Evolutionary conservation across 2,888 invertebrate species (phyloP).

Genomic region (Ormyrus labotus): DNA sequence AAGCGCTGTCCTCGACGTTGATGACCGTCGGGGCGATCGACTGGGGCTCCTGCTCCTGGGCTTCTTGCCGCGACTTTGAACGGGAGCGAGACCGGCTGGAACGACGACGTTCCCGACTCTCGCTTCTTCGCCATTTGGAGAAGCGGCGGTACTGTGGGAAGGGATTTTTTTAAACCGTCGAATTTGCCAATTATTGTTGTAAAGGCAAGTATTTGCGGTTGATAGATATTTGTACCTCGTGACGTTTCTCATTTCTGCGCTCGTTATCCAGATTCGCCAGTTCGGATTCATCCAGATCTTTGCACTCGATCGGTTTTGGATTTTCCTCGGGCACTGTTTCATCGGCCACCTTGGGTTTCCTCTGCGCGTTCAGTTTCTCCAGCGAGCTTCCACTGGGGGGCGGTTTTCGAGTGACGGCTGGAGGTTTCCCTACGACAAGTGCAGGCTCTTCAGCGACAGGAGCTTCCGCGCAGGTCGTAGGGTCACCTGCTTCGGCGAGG

Average conservation of each 20-base stretch:
- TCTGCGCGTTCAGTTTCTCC: not conserved
- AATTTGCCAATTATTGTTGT: too few species aligned
- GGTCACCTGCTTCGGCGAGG: slow-evolving; percentile 72
- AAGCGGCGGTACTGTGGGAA: slow-evolving; percentile 40
- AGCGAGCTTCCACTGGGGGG: not conserved
- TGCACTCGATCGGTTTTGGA: not conserved
- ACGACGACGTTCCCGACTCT: not conserved
- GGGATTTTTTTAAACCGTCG: not conserved
- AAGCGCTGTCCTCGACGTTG: slow-evolving; percentile 84
- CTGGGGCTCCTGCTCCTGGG: not conserved
- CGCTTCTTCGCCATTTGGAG: slow-evolving; percentile 31
- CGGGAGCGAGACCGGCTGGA: slow-evolving; percentile 1
- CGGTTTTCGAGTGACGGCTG: slow-evolving; percentile 19
- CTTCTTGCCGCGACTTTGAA: not conserved
- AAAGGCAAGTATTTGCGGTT: not conserved
- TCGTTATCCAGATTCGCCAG: slow-evolving; percentile 7
- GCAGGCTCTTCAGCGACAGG: slow-evolving; percentile 69
- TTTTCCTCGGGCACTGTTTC: not conserved
- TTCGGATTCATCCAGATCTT: not conserved
- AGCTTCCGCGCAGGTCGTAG: slow-evolving; percentile 73
- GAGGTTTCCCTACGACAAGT: slow-evolving; percentile 65
- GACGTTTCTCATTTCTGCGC: slow-evolving; percentile 14
- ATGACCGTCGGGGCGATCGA: slow-evolving; percentile 41
- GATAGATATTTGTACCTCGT: slow-evolving; percentile 30
- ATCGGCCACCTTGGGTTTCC: not conserved